Evolutionary conservation across 2,797 vertebrate genomes (phyloP).

Genomic region (Rhinichthys osculus): DNA sequence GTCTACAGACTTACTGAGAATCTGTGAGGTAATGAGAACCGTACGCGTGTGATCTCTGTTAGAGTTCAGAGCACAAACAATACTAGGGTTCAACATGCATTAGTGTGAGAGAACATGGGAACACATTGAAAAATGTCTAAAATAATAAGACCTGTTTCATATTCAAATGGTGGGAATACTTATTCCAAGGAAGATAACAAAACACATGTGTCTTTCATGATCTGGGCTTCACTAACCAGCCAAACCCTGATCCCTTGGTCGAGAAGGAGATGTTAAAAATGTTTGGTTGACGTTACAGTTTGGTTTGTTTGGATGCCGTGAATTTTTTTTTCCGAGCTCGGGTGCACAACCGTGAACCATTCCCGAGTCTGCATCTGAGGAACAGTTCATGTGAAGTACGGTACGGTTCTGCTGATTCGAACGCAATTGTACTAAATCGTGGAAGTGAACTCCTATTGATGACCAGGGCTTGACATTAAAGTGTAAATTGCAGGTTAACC

Average conservation of each 20-base stretch:
- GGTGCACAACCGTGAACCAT: too few relatives aligned
- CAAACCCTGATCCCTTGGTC: neutral
- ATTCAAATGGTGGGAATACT: neutral
- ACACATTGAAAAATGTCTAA: neutral
- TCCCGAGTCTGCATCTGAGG: neutral
- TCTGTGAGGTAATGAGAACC: slow-evolving; percentile 33
- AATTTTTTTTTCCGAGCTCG: neutral
- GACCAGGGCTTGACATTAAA: too few relatives aligned
- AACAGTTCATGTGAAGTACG: neutral
- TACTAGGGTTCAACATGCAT: neutral
- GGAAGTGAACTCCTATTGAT: too few relatives aligned
- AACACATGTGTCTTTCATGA: neutral
- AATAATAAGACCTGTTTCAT: neutral
- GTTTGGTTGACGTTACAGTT: neutral
- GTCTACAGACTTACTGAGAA: slow-evolving; percentile 30
- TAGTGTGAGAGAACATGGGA: neutral
- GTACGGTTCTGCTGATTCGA: too few relatives aligned
- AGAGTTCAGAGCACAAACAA: neutral
- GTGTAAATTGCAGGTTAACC: too few relatives aligned
- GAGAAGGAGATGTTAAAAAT: neutral
- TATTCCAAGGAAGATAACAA: neutral
- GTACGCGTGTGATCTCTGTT: slow-evolving; percentile 12
- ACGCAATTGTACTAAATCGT: too few relatives aligned
- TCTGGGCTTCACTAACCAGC: neutral
- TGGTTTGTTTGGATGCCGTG: neutral